Percentiles rank a stretch among this genome's conserved stretches.
Evolutionary conservation across 2,797 vertebrate genomes (phyloP).

Genomic region (Coregonus sp.): DNA sequence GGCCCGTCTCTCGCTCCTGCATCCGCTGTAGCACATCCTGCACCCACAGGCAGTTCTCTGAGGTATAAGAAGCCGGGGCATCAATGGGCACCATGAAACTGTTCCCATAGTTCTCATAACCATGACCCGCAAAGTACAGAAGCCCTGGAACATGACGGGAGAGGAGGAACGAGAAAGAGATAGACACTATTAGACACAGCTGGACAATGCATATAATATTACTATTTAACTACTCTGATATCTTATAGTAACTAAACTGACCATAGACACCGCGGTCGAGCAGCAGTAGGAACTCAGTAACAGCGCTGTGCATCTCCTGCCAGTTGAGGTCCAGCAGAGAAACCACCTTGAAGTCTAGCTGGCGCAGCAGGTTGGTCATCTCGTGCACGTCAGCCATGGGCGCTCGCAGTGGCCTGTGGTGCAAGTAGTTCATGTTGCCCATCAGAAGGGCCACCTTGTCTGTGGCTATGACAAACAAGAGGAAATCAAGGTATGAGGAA

Average conservation of each 20-base stretch:
- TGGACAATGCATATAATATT: not conserved
- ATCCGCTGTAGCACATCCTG: conserved; percentile 82
- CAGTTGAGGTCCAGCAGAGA: conserved; percentile 84
- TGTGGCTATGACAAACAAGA: conserved; percentile 70
- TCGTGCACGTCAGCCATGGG: conserved; percentile 85
- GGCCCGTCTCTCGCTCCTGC: conserved; percentile 83
- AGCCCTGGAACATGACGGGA: conserved; percentile 71
- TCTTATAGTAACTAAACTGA: conserved; percentile 44
- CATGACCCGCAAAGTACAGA: conserved; percentile 87
- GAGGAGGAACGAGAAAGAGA: no score
- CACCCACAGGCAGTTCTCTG: conserved; percentile 83
- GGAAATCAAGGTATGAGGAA: not conserved
- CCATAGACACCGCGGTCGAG: conserved; percentile 86
- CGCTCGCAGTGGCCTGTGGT: conserved; percentile 79
- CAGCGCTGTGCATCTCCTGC: conserved; percentile 86
- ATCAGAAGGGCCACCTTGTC: conserved; percentile 90
- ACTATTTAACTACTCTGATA: not conserved
- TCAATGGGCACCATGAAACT: conserved; percentile 91
- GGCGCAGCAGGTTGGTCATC: conserved; percentile 78
- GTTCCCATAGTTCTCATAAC: conserved; percentile 89
- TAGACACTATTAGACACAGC: not conserved
- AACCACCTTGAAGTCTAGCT: conserved; percentile 89
- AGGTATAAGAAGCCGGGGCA: conserved; percentile 79
- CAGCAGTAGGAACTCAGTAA: conserved; percentile 84
- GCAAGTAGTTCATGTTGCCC: conserved; percentile 85